Evolutionary conservation across 1,140 invertebrate genomes (phyloP).

Genomic region (Ceratosolen solmsi): DNA sequence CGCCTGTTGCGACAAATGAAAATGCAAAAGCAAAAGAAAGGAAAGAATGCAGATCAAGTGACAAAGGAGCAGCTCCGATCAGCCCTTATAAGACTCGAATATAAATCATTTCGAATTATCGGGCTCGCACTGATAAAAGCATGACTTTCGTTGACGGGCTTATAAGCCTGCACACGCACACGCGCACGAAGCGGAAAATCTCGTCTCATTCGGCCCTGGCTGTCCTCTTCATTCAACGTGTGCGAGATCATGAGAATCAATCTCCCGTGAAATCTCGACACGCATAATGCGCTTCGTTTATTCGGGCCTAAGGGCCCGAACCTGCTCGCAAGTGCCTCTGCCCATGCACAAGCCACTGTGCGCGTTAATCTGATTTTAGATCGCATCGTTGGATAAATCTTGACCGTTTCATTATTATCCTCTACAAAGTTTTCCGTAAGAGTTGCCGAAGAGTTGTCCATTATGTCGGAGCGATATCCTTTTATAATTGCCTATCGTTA

Average conservation of each 20-base stretch:
- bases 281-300: background rate
- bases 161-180: background rate
- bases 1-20: conserved; percentile 20
- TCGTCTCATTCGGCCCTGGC: background rate
- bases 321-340: background rate
- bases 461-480: too few relatives aligned
- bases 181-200: background rate
- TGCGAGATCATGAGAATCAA: conserved; percentile 8
- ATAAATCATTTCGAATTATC: conserved; percentile 40
- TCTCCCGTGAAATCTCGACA: conserved; percentile 19
- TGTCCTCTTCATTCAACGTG: background rate
- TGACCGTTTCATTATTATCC: background rate
- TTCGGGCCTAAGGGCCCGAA: background rate
- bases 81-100: background rate
- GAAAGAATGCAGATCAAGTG: background rate
- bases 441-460: too few relatives aligned
- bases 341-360: background rate
- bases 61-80: conserved; percentile 5
- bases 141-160: background rate
- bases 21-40: background rate
- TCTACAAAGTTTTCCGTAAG: background rate
- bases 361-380: conserved; percentile 24
- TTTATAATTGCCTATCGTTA: too few relatives aligned
- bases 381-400: background rate
- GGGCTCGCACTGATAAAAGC: background rate